A percentile compares a stretch with the other conserved stretches of the same genome.
phyloP scores from a whole-genome alignment of 1,140 invertebrate genomes.

The Berghia stephanieae region DNA sequence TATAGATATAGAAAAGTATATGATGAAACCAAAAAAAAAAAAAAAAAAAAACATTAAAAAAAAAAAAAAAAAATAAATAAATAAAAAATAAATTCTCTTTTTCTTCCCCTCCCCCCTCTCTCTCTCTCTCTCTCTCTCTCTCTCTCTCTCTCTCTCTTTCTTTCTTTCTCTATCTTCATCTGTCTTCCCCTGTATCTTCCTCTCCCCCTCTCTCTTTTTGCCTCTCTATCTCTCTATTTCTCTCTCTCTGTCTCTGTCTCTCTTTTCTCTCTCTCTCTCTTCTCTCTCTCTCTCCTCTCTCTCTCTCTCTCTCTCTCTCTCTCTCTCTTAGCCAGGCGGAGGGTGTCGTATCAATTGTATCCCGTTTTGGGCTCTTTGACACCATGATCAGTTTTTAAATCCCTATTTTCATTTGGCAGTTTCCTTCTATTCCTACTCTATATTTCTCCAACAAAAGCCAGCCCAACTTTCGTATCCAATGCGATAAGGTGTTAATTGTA shows the following conservation, averaged over 20 bases:
- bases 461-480: no score
- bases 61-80: neutral
- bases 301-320: neutral
- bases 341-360: neutral
- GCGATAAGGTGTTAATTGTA: no score
- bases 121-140: neutral
- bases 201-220: constrained; percentile 17
- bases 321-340: neutral
- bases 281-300: constrained; percentile 4
- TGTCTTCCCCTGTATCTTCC: constrained; percentile 1
- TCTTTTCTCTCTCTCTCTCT: constrained; percentile 14
- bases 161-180: neutral
- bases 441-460: no score
- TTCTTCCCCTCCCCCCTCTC: constrained; percentile 14
- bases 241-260: neutral
- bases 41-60: neutral
- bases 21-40: neutral
- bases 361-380: neutral
- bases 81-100: constrained; percentile 8
- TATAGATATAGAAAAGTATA: no score
- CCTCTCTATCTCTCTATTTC: constrained; percentile 6
- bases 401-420: neutral
- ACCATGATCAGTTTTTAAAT: neutral
- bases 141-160: neutral
- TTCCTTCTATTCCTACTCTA: neutral